Evolutionary conservation across 2,797 vertebrate genomes (phyloP), one percentile per base, ranked within the genome.

Genomic region (Danio aesculapii): DNA sequence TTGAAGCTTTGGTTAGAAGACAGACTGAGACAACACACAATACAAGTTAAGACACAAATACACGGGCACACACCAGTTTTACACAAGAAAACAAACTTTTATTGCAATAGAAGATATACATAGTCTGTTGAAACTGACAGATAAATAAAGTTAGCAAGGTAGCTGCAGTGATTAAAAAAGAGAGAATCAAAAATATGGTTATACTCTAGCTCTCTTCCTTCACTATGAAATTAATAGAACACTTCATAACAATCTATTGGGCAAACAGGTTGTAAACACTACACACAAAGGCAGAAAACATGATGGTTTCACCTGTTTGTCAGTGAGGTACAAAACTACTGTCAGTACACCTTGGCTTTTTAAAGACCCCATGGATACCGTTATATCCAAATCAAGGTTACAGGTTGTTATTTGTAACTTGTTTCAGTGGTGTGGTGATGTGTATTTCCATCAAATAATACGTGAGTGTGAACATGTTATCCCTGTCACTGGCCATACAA

Each of bases 71-170:
- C 39, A n/a, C 62, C 39, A 30, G 3, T 30, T 62, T 52, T 84
- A 86, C 84, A 87, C 86, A 87, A 84, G 83, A 83, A 89, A 89
- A 84, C 82, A 77, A 63, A 71, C 55, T 84, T 90, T 90, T 89
- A 90, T 89, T 90, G 82, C 87, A 88, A 84, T 88, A 86, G 81
- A 87, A 87, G 84, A 81, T 87, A 79, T 89, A 88, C 84, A 85
- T 71, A 64, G 53, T 77, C 72, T 81, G 63, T 77, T 72, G 12
- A 81, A 84, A 62, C 53, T 69, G 82, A 57, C 53, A 69, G 63
- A 78, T 84, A 87, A 44, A 81, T 85, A 79, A 85, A 86, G 71
- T 81, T 81, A 79, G 80, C 70, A 72, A 77, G 78, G 76, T 81
- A 81, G 81, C 53, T 79, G 55, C 84, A 81, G 64, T 81, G 77